These are phyloP conservation scores for Drosophila biarmipes DNA, from an alignment of 1,140 invertebrate species.

Conservation along the genomic window DNA sequence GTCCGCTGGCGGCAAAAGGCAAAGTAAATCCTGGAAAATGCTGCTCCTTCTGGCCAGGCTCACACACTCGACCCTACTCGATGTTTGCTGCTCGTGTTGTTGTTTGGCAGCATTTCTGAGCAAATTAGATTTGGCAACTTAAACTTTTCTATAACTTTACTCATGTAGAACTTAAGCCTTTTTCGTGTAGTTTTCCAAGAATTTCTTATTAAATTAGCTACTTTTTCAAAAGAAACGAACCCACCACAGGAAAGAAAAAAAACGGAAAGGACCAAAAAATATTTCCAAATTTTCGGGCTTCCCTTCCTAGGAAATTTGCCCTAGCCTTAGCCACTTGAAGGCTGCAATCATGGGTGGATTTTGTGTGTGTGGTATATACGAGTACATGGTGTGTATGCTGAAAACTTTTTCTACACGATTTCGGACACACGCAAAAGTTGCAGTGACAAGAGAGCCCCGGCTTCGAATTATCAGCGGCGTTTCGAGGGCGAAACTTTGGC, in stretches of 20 bases:
- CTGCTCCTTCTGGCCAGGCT: constrained; percentile 23
- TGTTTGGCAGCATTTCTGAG: constrained; percentile 58
- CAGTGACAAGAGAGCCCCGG: constrained; percentile 23
- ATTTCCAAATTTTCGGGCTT: constrained; percentile 34
- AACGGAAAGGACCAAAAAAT: constrained; percentile 18
- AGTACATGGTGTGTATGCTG: constrained; percentile 27
- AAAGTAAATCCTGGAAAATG: constrained; percentile 49
- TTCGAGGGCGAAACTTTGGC: constrained; percentile 42
- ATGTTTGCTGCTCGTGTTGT: constrained; percentile 37
- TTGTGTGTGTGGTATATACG: constrained; percentile 2
- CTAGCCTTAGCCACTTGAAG: neutral
- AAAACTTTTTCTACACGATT: constrained; percentile 65
- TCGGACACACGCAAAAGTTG: constrained; percentile 68
- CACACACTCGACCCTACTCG: constrained; percentile 24
- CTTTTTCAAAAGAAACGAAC: constrained; percentile 65
- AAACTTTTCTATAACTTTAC: constrained; percentile 76
- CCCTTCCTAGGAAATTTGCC: constrained; percentile 12
- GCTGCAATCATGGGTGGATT: constrained; percentile 41
- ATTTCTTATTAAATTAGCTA: constrained; percentile 77
- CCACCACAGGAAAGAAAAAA: constrained; percentile 41
- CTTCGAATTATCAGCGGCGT: constrained; percentile 41
- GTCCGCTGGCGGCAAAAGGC: constrained; percentile 49
- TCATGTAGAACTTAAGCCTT: constrained; percentile 78
- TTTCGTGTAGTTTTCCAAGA: constrained; percentile 70
- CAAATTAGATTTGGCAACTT: constrained; percentile 75